Conservation (phyloP, 1,140 invertebrate species). For the Melitaea cinxia region DNA sequence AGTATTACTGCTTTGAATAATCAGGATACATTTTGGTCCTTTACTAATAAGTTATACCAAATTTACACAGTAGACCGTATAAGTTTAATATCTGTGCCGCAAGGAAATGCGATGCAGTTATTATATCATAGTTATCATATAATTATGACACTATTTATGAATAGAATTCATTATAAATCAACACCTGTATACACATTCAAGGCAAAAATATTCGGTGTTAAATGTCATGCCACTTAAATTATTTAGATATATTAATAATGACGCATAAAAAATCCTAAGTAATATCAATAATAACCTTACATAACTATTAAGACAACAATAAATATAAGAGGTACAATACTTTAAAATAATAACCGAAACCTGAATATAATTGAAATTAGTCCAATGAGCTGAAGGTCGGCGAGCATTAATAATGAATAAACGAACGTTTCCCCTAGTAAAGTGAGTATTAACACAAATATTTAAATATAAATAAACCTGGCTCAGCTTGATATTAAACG, state of each 20-base stretch:
- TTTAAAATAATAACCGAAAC: not conserved
- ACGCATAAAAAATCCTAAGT: too few species aligned
- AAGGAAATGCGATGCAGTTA: conserved; percentile 16
- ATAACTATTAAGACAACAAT: not conserved
- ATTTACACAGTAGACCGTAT: conserved; percentile 24
- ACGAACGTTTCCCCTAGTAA: conserved; percentile 20
- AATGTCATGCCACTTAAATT: not conserved
- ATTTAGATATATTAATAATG: not conserved
- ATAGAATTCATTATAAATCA: not conserved
- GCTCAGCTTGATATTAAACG: conserved; percentile 27
- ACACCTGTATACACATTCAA: not conserved
- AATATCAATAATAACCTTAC: too few species aligned
- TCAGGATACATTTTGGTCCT: conserved; percentile 27
- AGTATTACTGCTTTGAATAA: conserved; percentile 23
- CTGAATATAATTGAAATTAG: conserved; percentile 12
- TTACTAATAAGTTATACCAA: conserved; percentile 22
- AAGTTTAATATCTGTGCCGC: conserved; percentile 22
- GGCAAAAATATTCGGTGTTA: not conserved
- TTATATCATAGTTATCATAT: conserved; percentile 10
- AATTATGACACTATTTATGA: not conserved
- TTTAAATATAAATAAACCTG: conserved; percentile 23
- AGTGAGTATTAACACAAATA: conserved; percentile 19
- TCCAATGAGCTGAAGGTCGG: conserved; percentile 18
- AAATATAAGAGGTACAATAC: not conserved
- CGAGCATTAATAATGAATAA: conserved; percentile 16